Evolutionary conservation across 92 coral and sea anemone genomes (phyloP).

Genomic region (Anthopleura xanthogrammica): DNA sequence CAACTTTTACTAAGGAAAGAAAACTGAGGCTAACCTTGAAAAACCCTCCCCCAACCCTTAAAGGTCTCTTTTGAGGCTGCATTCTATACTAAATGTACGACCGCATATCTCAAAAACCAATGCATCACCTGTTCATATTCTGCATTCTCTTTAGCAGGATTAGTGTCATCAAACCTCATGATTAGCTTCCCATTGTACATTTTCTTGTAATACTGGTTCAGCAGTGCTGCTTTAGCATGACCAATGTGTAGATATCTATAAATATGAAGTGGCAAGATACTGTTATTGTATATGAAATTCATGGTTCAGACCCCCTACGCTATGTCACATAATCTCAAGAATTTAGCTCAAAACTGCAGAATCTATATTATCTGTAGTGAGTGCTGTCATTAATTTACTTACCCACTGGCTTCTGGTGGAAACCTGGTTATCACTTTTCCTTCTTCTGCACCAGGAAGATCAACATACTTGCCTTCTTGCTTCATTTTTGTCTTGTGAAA

Average conservation of each 20-base stretch:
- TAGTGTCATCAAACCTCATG: constrained; percentile 99
- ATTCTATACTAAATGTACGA: background rate
- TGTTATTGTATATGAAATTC: no score
- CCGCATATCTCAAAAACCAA: background rate
- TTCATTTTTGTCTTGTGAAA: constrained; percentile 72
- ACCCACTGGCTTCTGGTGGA: constrained; percentile 99
- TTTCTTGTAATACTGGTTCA: constrained; percentile 93
- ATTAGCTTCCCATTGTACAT: constrained; percentile 83
- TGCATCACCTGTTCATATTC: constrained; percentile 80
- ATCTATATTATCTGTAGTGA: no score
- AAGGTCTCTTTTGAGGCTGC: background rate
- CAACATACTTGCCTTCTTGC: constrained; percentile 92
- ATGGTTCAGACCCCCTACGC: no score
- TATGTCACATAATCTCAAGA: no score
- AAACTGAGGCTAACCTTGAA: no score
- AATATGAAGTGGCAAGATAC: background rate
- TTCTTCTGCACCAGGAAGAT: constrained; percentile 87
- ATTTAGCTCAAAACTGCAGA: no score
- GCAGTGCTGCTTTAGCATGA: constrained; percentile 94
- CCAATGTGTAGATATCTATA: constrained; percentile 91
- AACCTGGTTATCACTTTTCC: constrained; percentile 96
- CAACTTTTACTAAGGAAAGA: no score
- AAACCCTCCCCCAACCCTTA: no score
- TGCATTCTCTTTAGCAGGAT: constrained; percentile 98
- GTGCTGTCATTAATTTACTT: background rate